These are phyloP conservation scores for Steromphala cineraria DNA, from an alignment of 2,888 invertebrate species.

Conservation along the genomic window DNA sequence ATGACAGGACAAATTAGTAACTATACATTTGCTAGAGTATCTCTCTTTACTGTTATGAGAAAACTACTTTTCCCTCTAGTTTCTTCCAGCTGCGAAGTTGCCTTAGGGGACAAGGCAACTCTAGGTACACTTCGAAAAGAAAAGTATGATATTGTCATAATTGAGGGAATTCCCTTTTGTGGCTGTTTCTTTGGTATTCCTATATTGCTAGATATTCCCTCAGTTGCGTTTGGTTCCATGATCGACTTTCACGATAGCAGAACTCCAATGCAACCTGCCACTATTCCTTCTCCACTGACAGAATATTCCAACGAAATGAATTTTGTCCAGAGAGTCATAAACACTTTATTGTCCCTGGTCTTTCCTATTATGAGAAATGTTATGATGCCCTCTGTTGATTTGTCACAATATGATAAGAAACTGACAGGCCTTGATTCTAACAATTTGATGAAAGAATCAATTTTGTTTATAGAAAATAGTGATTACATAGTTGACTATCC, in stretches of 20 bases:
- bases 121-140: background rate
- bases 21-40: background rate
- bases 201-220: conserved; percentile 1
- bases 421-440: background rate
- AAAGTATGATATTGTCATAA: conserved; percentile 6
- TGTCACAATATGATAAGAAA: background rate
- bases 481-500: conserved; percentile 50
- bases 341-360: background rate
- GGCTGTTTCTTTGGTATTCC: background rate
- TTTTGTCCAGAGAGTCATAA: conserved; percentile 4
- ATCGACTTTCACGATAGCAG: background rate
- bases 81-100: background rate
- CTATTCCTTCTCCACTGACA: background rate
- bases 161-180: background rate
- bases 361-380: background rate
- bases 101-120: background rate
- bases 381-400: background rate
- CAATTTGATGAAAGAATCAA: conserved; percentile 27
- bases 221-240: background rate
- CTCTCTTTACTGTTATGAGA: background rate
- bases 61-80: background rate
- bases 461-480: conserved; percentile 41
- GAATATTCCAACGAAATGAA: background rate
- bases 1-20: background rate
- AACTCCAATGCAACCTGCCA: background rate